phyloP scores from a whole-genome alignment of 2,797 vertebrate genomes.

The Liasis olivaceus region DNA sequence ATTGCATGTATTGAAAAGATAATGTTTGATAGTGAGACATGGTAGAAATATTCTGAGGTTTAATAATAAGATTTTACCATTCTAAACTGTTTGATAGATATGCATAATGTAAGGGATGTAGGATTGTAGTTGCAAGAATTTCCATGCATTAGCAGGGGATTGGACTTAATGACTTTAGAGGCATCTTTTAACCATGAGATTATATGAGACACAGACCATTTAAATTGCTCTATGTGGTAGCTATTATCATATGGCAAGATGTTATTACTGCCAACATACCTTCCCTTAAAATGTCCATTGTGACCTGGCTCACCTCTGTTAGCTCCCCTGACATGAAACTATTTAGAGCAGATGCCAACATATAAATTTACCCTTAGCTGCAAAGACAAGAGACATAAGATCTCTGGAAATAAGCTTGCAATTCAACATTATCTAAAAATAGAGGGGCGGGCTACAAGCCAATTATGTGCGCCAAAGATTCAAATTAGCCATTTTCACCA shows the following conservation, averaged over 20 bases:
- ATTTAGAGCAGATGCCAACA: not conserved
- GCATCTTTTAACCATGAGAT: not conserved
- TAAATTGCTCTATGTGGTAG: not conserved
- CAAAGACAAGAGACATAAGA: not conserved
- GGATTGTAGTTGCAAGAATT: not conserved
- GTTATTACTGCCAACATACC: not conserved
- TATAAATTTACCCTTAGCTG: not conserved
- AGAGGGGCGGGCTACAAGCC: not conserved
- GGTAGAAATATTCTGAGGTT: not conserved
- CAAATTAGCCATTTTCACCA: not conserved
- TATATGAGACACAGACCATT: not conserved
- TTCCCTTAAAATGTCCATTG: not conserved
- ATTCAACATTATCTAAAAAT: conserved; percentile 25
- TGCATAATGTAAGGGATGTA: not conserved
- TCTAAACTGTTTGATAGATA: not conserved
- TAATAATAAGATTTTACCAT: not conserved
- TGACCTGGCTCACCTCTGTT: not conserved
- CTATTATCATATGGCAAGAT: not conserved
- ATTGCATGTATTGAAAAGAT: not conserved
- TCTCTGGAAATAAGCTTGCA: not conserved
- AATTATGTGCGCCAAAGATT: not conserved
- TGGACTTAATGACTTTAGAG: not conserved
- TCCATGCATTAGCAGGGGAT: not conserved
- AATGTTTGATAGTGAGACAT: not conserved
- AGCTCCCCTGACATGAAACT: not conserved